These are phyloP conservation scores for Potorous gilbertii DNA, from an alignment of 2,797 vertebrate genomes.

Conservation along the genomic window DNA sequence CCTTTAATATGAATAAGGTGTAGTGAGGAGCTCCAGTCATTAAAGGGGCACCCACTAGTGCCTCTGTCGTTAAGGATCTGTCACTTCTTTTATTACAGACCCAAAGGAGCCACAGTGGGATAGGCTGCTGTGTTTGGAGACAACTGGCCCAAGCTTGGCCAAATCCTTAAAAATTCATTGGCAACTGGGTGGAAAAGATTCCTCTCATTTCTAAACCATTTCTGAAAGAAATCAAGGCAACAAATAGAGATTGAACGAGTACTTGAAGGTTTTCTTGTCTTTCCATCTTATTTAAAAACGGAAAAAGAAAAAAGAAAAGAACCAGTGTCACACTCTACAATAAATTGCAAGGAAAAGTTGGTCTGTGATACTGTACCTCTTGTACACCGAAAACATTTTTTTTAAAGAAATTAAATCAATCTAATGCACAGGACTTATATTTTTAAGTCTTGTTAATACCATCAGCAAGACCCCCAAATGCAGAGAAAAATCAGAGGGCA, in stretches of 20 bases:
- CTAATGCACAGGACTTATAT: neutral
- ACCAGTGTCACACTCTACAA: neutral
- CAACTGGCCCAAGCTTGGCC: neutral
- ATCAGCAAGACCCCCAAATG: neutral
- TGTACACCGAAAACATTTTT: neutral
- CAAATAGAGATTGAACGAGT: conserved; percentile 28
- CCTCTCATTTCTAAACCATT: neutral
- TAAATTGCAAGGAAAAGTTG: neutral
- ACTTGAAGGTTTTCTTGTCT: conserved; percentile 53
- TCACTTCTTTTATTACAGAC: conserved; percentile 43
- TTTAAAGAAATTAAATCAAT: conserved; percentile 40
- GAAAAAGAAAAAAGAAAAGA: neutral
- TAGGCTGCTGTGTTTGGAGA: conserved; percentile 64
- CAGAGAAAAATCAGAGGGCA: neutral
- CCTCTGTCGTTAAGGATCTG: conserved; percentile 43
- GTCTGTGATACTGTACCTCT: neutral
- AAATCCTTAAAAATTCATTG: conserved; percentile 57
- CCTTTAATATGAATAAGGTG: conserved; percentile 92
- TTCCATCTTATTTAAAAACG: neutral
- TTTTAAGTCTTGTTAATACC: neutral
- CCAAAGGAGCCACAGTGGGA: conserved; percentile 21
- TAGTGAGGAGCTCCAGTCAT: conserved; percentile 84
- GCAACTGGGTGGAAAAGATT: conserved; percentile 43
- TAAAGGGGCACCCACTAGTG: conserved; percentile 65
- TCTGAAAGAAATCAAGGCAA: conserved; percentile 37